phyloP scores from a whole-genome alignment of 2,797 vertebrate genomes.

The Thunnus albacares region DNA sequence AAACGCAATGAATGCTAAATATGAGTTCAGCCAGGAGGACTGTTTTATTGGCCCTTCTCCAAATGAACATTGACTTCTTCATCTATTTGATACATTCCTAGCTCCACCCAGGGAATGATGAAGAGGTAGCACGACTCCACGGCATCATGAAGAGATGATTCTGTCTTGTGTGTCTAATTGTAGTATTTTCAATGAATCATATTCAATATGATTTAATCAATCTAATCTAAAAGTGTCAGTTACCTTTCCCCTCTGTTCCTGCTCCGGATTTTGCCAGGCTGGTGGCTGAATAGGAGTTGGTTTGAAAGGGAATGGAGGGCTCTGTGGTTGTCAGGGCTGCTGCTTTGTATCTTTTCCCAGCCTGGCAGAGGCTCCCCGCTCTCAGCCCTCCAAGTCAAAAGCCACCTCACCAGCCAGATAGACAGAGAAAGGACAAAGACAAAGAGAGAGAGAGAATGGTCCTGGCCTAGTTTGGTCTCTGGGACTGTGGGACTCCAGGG shows the following conservation, averaged over 20 bases:
- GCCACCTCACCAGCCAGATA: constrained; percentile 54
- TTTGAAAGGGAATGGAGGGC: constrained; percentile 60
- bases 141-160: constrained; percentile 43
- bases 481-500: constrained; percentile 34
- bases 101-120: constrained; percentile 41
- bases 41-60: constrained; percentile 52
- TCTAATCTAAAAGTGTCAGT: constrained; percentile 68
- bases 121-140: constrained; percentile 51
- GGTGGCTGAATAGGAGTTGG: constrained; percentile 54
- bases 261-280: constrained; percentile 55
- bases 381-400: constrained; percentile 64
- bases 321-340: constrained; percentile 61
- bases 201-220: constrained; percentile 67
- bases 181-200: constrained; percentile 71
- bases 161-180: constrained; percentile 53
- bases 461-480: constrained; percentile 48
- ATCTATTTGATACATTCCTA: constrained; percentile 61
- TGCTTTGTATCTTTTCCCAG: constrained; percentile 69
- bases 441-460: constrained; percentile 29
- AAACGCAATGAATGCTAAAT: constrained; percentile 65
- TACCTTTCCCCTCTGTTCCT: constrained; percentile 46
- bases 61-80: constrained; percentile 69
- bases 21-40: constrained; percentile 39
- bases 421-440: constrained; percentile 50
- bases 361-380: constrained; percentile 61